Conservation (phyloP, 2,888 invertebrate species). For the Ectobius pallidus region DNA sequence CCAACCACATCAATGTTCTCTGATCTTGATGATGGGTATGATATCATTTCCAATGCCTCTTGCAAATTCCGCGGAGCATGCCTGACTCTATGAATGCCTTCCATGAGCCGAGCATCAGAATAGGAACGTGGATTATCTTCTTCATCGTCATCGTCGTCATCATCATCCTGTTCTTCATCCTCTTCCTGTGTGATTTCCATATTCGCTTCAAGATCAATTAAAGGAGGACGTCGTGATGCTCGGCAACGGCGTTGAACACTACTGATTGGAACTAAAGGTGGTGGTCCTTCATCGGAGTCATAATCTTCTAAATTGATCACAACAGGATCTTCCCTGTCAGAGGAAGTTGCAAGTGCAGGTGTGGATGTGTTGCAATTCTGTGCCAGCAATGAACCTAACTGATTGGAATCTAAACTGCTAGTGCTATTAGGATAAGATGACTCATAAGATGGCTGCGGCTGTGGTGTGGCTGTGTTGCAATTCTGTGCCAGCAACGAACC, state of each 20-base stretch:
- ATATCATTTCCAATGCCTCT: constrained; percentile 8
- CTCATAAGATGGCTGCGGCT: not conserved
- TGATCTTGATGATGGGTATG: not conserved
- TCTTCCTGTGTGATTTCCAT: not conserved
- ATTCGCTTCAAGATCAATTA: not conserved
- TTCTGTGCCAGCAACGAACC: constrained; percentile 20
- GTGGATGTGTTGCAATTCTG: constrained; percentile 22
- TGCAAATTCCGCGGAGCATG: constrained; percentile 22
- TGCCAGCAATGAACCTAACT: constrained; percentile 21
- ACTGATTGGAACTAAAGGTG: not conserved
- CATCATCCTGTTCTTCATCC: constrained; percentile 15
- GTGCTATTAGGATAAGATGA: constrained; percentile 9
- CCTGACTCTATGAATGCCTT: not conserved
- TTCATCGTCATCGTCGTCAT: constrained; percentile 12
- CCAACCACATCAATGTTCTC: constrained; percentile 12
- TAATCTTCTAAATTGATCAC: not conserved
- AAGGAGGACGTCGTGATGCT: too few relatives aligned
- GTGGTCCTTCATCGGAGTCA: constrained; percentile 7
- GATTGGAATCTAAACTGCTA: constrained; percentile 21
- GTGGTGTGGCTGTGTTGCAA: constrained; percentile 24
- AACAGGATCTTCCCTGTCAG: not conserved
- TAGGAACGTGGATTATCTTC: not conserved
- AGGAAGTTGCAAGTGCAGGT: not conserved
- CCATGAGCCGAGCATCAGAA: not conserved
- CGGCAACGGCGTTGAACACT: too few relatives aligned